Evolutionary conservation across 1,140 invertebrate species (phyloP), one percentile per base, ranked within the genome.

Genomic region (Trachymyrmex cornetzi): DNA sequence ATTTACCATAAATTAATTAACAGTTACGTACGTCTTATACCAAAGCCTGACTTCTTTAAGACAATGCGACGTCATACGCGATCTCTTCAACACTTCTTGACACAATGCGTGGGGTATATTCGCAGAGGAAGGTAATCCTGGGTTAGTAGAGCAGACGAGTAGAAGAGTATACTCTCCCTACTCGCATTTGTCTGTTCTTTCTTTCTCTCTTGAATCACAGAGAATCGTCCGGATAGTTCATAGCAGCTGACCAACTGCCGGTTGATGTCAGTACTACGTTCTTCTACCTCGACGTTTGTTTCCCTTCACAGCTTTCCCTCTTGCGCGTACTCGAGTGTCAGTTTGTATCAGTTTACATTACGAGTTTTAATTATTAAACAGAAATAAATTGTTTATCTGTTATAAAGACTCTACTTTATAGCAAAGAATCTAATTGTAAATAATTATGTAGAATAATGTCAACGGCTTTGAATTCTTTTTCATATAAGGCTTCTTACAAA

Each of bases 251-350:
- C 89, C 89, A 85, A 90, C 69, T 84, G 71, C 19, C 74, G 85
- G 79, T 84, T 80, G 75, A 86, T 89, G 79, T 91, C 86, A 91
- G 88, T 89, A 86, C 88, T 91, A 87, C 81, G 84, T 89, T 59
- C 79, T 84, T 88, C 66, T 48, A 34, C 66, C 34, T 48, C 80
- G 7, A 72, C 14, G 38, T 74, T 34, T 74, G 55, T 30, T 59
- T 61, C 38, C 6, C 3, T 61, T 59, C 38, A 30, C 34, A 48
- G 34, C 53, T 82, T 82, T 74, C 67, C 24, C 19, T 63, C 27
- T 30, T 34, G 66, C 16, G 30, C n/a, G 27, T 38, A 53, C n/a
- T 81, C 64, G 4, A 67, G n/a, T 80, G 30, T 2, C 48, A 38
- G 27, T 67, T 80, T 34, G 48, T 38, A 38, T 53, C 22, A n/a